Conservation (phyloP, 2,113 vertebrate species). For the Isichthys henryi region DNA sequence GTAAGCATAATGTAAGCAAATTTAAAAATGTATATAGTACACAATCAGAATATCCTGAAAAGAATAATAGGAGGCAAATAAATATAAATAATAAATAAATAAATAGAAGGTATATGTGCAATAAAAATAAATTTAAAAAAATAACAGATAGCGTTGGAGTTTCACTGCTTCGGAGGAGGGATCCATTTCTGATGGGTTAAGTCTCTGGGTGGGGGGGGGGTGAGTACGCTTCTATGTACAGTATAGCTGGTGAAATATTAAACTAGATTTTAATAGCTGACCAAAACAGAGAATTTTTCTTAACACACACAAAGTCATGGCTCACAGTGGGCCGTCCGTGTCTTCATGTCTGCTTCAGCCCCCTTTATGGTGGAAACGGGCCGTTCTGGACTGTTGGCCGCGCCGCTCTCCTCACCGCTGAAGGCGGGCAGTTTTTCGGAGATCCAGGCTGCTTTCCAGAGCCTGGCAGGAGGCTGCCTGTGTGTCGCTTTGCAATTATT, state of each 20-base stretch:
- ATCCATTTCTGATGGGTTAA: background rate
- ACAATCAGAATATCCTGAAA: background rate
- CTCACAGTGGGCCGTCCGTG: background rate
- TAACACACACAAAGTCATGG: background rate
- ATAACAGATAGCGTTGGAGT: background rate
- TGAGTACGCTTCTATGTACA: background rate
- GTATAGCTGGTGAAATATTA: background rate
- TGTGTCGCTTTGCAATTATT: constrained; percentile 56
- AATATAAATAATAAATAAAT: background rate
- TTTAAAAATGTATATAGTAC: background rate
- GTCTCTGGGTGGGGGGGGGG: too few relatives aligned
- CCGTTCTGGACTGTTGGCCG: background rate
- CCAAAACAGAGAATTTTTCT: background rate
- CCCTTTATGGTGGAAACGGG: constrained; percentile 5
- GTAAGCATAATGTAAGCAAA: background rate
- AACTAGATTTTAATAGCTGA: background rate
- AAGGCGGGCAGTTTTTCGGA: constrained; percentile 30
- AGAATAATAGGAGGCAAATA: background rate
- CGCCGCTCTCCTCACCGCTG: background rate
- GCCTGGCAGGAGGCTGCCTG: constrained; percentile 44
- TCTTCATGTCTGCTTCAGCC: background rate
- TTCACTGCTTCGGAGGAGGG: background rate
- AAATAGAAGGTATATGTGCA: background rate
- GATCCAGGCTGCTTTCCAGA: constrained; percentile 45
- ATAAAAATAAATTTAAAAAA: background rate